Base-by-base conservation (phyloP, 2,888 invertebrate species). In the Stratiomys singularior region DNA sequence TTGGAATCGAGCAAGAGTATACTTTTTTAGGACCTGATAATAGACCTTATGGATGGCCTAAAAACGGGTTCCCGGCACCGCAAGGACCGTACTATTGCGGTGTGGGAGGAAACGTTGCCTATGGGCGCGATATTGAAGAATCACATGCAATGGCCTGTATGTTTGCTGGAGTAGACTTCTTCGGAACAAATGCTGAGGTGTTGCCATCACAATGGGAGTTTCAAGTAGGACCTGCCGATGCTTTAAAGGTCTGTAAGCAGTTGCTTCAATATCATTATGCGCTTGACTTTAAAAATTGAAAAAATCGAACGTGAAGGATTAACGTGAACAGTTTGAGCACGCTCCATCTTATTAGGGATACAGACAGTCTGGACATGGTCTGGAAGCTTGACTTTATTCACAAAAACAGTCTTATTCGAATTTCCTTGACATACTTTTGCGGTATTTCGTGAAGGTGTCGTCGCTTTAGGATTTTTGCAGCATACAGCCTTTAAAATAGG, bases 1-100 rank as follows among this genome's bases (percentile, higher is more conserved):
- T 93, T 83, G 93, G 93, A 4, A 91, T 93, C 84, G 93, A 93
- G 83, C 94, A 94, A 84, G 86, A 91, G 81, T 91, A 90, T 82
- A 88, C 89, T 1, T 82, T 91, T 28, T 83, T 90, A 64, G 91
- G 90, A 82, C 84, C 88, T n/a, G 89, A 90, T 81, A 88, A 89
- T 0, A 88, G 92, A 64, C 94, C 94, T 0, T 90, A 92, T 67
- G 94, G 93, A n/a, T 94, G 94, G 93, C 94, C 94, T 0, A 87
- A 89, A 11, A 91, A 91, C 30, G 91, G 91, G 0, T 92, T 90
- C 82, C 93, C 93, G 0, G 91, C 90, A 0, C 92, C 92, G 0
- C 91, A 92, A 30, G 93, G 94, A 0, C 93, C 94, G 0, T 96
- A 95, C 86, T 96, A 96, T 85, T 96, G 96, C 84, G 94, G 93